These are phyloP conservation scores for Neosalanx taihuensis DNA, from an alignment of 2,797 vertebrate species.

Conservation along the genomic window DNA sequence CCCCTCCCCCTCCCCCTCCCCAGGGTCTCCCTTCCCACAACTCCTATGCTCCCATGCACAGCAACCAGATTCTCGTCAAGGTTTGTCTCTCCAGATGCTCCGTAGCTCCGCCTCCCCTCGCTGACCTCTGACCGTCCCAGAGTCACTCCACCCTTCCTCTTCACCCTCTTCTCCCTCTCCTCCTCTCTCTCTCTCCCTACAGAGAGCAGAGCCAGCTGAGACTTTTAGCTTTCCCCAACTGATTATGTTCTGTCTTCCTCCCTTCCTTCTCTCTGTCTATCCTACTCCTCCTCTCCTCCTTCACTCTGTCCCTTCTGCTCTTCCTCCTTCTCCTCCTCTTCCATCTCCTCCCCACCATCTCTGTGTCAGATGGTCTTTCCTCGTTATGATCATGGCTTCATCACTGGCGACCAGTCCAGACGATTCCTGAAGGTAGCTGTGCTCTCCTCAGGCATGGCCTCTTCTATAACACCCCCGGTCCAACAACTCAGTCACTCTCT, in stretches of 20 bases:
- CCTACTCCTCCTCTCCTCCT: constrained; percentile 4
- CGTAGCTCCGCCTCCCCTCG: constrained; percentile 26
- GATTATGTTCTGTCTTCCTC: constrained; percentile 8
- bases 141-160: neutral
- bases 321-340: constrained; percentile 21
- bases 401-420: constrained; percentile 78
- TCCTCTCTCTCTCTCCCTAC: neutral
- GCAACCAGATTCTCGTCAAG: constrained; percentile 83
- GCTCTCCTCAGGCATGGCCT: constrained; percentile 49
- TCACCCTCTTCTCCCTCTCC: constrained; percentile 4
- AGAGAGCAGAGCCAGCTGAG: neutral
- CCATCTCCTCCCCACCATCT: constrained; percentile 26
- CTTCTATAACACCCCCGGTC: constrained; percentile 40
- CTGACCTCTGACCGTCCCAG: neutral
- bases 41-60: constrained; percentile 72
- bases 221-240: neutral
- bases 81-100: constrained; percentile 64
- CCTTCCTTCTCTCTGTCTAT: neutral
- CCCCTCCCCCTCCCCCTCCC: constrained; percentile 43
- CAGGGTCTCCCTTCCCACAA: constrained; percentile 70
- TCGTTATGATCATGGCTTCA: constrained; percentile 81
- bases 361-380: constrained; percentile 85
- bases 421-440: constrained; percentile 85
- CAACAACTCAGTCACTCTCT: too few relatives aligned
- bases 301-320: constrained; percentile 5